Conservation (phyloP, 2,888 invertebrate genomes). For the Lampropteryx suffumata region DNA sequence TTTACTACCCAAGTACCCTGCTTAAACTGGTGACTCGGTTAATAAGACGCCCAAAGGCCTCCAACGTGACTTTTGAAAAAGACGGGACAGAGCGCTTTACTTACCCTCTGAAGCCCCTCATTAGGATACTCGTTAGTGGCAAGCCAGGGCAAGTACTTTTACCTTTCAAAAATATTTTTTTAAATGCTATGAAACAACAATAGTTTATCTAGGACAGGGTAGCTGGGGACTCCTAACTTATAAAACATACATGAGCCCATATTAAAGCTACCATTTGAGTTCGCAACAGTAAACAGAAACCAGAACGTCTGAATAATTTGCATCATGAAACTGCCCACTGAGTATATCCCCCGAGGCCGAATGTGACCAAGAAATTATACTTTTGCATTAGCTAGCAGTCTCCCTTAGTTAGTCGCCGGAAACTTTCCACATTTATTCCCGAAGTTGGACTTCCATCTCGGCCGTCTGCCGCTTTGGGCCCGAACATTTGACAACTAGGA, state of each 20-base stretch:
- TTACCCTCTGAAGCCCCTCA: too few species aligned
- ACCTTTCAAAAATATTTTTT: too few species aligned
- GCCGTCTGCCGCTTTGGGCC: constrained; percentile 21
- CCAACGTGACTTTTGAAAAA: too few species aligned
- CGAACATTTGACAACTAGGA: constrained; percentile 35
- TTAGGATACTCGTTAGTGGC: too few species aligned
- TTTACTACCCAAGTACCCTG: too few species aligned
- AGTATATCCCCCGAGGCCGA: constrained; percentile 32
- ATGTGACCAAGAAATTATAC: constrained; percentile 60
- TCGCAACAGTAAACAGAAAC: constrained; percentile 35
- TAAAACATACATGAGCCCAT: constrained; percentile 28
- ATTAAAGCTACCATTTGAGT: constrained; percentile 33
- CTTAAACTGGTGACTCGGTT: too few species aligned
- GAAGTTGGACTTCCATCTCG: constrained; percentile 48
- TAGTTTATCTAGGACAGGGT: neutral
- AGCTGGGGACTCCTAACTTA: neutral
- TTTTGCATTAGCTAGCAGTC: constrained; percentile 63
- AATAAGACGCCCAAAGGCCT: too few species aligned
- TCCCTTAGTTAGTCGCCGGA: constrained; percentile 56
- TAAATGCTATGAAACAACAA: neutral
- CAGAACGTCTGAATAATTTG: constrained; percentile 45
- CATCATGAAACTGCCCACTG: constrained; percentile 48
- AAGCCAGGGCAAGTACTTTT: too few species aligned
- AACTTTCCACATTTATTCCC: constrained; percentile 69
- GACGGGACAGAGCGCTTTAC: too few species aligned